phyloP scores from a whole-genome alignment of 2,888 invertebrate genomes.

The Cheilosia urbana region DNA sequence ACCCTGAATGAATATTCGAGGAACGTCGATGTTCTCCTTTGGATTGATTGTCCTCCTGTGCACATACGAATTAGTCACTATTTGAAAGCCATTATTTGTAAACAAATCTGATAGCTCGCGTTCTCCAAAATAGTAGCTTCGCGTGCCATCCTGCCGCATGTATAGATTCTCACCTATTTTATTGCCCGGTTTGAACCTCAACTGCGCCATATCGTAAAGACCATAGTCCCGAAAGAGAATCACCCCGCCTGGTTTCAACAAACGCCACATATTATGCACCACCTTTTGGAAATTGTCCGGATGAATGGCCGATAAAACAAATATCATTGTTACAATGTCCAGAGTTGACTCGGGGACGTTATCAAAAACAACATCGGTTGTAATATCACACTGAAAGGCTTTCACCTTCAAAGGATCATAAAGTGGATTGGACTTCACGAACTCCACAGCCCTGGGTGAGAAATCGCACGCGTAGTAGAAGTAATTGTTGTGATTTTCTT shows the following conservation, averaged over 20 bases:
- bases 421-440: conserved; percentile 89
- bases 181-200: conserved; percentile 95
- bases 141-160: conserved; percentile 97
- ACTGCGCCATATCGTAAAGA: conserved; percentile 96
- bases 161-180: conserved; percentile 97
- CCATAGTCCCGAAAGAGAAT: conserved; percentile 97
- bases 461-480: conserved; percentile 96
- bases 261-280: conserved; percentile 87
- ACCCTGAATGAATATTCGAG: conserved; percentile 96
- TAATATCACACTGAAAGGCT: conserved; percentile 94
- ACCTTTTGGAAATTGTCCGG: conserved; percentile 91
- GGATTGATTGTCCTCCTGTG: conserved; percentile 95
- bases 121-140: conserved; percentile 92
- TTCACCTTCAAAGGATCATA: conserved; percentile 88
- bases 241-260: conserved; percentile 90
- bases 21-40: conserved; percentile 95
- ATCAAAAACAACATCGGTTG: conserved; percentile 87
- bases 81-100: conserved; percentile 88
- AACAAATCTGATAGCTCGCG: conserved; percentile 89
- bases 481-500: conserved; percentile 88
- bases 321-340: conserved; percentile 95
- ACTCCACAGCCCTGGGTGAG: conserved; percentile 94
- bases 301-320: conserved; percentile 97
- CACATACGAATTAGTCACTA: conserved; percentile 90
- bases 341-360: conserved; percentile 85